phyloP scores from a whole-genome alignment of 2,797 vertebrate species.

The Zalophus californianus region DNA sequence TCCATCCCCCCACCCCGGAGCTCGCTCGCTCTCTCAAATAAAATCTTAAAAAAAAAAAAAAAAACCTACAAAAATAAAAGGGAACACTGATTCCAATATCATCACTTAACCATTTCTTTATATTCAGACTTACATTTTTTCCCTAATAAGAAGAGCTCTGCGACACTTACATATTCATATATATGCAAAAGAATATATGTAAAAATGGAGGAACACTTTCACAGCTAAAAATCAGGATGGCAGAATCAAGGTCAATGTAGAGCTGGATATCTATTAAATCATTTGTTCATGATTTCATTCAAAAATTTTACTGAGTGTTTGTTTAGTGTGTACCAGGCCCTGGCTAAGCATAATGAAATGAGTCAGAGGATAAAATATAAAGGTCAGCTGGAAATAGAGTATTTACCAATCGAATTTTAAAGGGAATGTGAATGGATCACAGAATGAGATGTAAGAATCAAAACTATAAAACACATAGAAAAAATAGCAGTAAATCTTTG shows the following conservation, averaged over 20 bases:
- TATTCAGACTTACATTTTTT: conserved; percentile 12
- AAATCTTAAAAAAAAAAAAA: background rate
- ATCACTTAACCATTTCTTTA: conserved; percentile 32
- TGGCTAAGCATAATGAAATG: conserved; percentile 25
- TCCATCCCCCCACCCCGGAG: too few relatives aligned
- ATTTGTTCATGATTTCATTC: conserved; percentile 19
- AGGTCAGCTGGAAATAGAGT: background rate
- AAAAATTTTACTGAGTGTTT: conserved; percentile 29
- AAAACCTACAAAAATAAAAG: conserved; percentile 2
- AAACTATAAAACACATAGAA: background rate
- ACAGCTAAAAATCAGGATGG: background rate
- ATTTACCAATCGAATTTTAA: background rate
- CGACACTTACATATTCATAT: background rate
- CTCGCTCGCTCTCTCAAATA: too few relatives aligned
- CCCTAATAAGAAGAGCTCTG: conserved; percentile 22
- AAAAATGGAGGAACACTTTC: conserved; percentile 14
- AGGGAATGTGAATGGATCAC: background rate
- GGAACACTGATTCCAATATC: background rate
- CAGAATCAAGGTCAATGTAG: background rate
- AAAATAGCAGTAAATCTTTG: background rate
- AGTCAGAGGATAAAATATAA: conserved; percentile 33
- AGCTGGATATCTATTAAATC: background rate
- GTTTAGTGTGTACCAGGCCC: background rate
- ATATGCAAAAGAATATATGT: conserved; percentile 29
- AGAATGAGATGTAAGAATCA: background rate